These are phyloP conservation scores for Lontra canadensis DNA, from an alignment of 2,113 vertebrate genomes.

Conservation along the genomic window DNA sequence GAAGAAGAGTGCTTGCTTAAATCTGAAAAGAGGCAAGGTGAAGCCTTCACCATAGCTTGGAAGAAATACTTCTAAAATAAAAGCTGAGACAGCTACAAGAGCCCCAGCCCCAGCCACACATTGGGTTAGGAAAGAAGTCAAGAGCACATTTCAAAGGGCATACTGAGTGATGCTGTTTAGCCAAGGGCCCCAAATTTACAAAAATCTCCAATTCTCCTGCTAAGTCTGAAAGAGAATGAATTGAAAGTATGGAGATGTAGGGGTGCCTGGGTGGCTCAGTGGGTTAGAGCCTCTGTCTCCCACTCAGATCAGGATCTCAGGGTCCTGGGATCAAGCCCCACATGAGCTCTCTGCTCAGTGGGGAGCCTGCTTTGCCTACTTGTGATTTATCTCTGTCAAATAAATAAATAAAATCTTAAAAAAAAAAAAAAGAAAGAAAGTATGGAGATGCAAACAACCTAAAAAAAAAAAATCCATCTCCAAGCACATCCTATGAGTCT, in stretches of 20 bases:
- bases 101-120: constrained; percentile 14
- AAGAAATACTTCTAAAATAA: constrained; percentile 43
- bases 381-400: too few species aligned
- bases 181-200: background rate
- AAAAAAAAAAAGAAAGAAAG: background rate
- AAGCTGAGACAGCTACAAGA: constrained; percentile 38
- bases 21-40: background rate
- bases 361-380: too few species aligned
- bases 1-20: background rate
- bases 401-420: too few species aligned
- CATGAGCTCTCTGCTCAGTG: too few species aligned
- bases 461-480: background rate
- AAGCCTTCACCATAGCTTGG: background rate
- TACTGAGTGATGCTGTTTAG: constrained; percentile 35
- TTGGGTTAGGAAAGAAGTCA: background rate
- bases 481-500: background rate
- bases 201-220: background rate
- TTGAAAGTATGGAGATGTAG: background rate
- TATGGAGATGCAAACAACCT: background rate
- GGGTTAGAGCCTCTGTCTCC: too few species aligned
- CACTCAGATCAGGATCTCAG: too few species aligned
- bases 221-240: constrained; percentile 27
- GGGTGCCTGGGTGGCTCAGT: too few species aligned
- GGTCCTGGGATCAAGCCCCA: too few species aligned
- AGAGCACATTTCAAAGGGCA: constrained; percentile 50